A percentile compares a stretch with the other conserved stretches of the same genome.
Conservation (phyloP, 2,797 vertebrate species). For the Chelon labrosus region DNA sequence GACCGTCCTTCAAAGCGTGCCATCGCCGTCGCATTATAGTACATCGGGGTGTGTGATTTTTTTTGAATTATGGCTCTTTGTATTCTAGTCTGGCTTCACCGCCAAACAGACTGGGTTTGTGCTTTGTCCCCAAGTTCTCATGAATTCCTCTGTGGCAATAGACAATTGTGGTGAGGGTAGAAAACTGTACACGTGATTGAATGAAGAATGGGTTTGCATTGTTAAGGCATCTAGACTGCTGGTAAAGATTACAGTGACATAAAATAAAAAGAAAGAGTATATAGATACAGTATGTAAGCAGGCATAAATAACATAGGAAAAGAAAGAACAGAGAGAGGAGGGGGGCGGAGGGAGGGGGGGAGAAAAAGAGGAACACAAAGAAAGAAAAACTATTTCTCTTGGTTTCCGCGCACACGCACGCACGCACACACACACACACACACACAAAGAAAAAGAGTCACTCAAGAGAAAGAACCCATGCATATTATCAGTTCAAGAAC, state of each 20-base stretch:
- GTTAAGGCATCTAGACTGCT: constrained; percentile 99
- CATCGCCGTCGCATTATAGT: constrained; percentile 72
- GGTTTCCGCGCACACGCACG: constrained; percentile 87
- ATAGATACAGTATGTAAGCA: constrained; percentile 91
- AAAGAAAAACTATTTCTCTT: constrained; percentile 89
- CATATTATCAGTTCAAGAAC: constrained; percentile 98
- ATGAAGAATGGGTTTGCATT: constrained; percentile 97
- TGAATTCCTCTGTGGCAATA: constrained; percentile 93
- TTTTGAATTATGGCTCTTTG: constrained; percentile 84
- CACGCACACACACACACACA: constrained; percentile 70
- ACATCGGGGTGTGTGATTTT: constrained; percentile 73
- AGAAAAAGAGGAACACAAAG: constrained; percentile 87
- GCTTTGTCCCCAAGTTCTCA: constrained; percentile 90
- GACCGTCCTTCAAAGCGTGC: constrained; percentile 73
- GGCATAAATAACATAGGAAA: constrained; percentile 86
- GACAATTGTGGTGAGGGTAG: constrained; percentile 92
- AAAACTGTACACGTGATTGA: constrained; percentile 95
- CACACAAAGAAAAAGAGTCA: constrained; percentile 88
- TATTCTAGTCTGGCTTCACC: constrained; percentile 82
- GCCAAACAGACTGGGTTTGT: constrained; percentile 95
- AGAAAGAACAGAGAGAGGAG: constrained; percentile 74
- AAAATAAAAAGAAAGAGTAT: constrained; percentile 81
- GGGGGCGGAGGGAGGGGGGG: constrained; percentile 31
- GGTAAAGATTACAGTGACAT: constrained; percentile 98
- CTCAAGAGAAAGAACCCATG: constrained; percentile 96